Conservation (phyloP, 1,140 invertebrate species). For the Coenobita brevimanus region DNA sequence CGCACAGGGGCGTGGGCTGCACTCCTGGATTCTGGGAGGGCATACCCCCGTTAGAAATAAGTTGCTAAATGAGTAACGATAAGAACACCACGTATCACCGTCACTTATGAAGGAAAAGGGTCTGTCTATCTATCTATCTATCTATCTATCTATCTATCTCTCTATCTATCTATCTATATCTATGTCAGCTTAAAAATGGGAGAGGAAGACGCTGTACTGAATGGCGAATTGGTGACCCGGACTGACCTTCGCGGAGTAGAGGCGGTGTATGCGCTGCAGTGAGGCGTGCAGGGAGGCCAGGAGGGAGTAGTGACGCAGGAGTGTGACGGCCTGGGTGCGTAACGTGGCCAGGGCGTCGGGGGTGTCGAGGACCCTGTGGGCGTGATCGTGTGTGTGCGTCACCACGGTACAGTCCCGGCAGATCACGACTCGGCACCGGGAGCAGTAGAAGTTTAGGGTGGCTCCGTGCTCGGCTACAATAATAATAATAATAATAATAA, state of each 20-base stretch:
- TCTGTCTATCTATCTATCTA: neutral
- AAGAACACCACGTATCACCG: too few relatives aligned
- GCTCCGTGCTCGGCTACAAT: slow-evolving; percentile 19
- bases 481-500: too few relatives aligned
- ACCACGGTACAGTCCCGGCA: slow-evolving; percentile 39
- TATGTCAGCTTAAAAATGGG: too few relatives aligned
- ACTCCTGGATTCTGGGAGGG: neutral
- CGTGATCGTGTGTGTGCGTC: neutral
- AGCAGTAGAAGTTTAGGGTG: slow-evolving; percentile 36
- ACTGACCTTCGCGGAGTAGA: neutral
- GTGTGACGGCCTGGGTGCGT: slow-evolving; percentile 21
- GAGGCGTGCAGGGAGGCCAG: slow-evolving; percentile 19
- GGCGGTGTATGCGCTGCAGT: neutral
- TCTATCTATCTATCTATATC: neutral
- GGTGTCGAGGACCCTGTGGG: slow-evolving; percentile 40
- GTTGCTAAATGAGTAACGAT: too few relatives aligned
- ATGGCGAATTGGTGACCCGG: neutral
- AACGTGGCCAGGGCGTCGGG: slow-evolving; percentile 38
- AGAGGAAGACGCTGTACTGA: neutral
- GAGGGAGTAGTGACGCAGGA: slow-evolving; percentile 42
- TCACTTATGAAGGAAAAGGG: neutral
- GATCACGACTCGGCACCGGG: slow-evolving; percentile 40
- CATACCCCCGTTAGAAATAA: too few relatives aligned
- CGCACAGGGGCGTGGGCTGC: neutral
- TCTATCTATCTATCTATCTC: too few relatives aligned